phyloP scores from a whole-genome alignment of 2,888 invertebrate genomes.

The Serrognathus titanus region DNA sequence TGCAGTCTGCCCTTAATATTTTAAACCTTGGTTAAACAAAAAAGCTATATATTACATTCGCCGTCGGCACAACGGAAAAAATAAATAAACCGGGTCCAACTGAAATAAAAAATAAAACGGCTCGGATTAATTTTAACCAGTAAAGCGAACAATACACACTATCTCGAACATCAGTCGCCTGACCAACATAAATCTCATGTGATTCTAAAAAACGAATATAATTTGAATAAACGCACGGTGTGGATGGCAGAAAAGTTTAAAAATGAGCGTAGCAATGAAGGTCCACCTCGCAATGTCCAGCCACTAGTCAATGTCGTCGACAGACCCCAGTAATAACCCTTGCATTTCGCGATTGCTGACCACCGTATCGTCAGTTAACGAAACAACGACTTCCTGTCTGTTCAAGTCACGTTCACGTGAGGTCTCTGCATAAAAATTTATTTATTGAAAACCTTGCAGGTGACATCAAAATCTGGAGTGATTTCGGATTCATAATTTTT shows the following conservation, averaged over 20 bases:
- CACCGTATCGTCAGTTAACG: conserved; percentile 14
- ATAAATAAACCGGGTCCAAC: too few relatives aligned
- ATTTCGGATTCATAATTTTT: too few relatives aligned
- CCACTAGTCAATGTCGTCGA: conserved; percentile 21
- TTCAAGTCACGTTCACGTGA: not conserved
- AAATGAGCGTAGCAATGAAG: conserved; percentile 17
- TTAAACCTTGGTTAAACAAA: too few relatives aligned
- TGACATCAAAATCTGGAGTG: not conserved
- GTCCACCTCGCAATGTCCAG: conserved; percentile 18
- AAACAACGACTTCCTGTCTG: conserved; percentile 1
- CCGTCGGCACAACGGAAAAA: not conserved
- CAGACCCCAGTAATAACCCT: conserved; percentile 20
- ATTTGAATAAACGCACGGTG: conserved; percentile 18
- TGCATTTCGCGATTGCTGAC: conserved; percentile 12
- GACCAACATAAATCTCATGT: conserved; percentile 16
- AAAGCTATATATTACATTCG: not conserved
- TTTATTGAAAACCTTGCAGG: not conserved
- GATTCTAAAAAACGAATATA: conserved; percentile 8
- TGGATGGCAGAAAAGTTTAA: conserved; percentile 17
- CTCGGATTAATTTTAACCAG: conserved; percentile 18
- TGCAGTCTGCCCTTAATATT: too few relatives aligned
- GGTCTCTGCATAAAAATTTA: not conserved
- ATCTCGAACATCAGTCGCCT: conserved; percentile 16
- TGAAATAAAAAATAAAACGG: not conserved
- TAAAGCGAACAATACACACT: conserved; percentile 20